phyloP scores from a whole-genome alignment of 2,797 vertebrate species.

The Amazona finschi region DNA sequence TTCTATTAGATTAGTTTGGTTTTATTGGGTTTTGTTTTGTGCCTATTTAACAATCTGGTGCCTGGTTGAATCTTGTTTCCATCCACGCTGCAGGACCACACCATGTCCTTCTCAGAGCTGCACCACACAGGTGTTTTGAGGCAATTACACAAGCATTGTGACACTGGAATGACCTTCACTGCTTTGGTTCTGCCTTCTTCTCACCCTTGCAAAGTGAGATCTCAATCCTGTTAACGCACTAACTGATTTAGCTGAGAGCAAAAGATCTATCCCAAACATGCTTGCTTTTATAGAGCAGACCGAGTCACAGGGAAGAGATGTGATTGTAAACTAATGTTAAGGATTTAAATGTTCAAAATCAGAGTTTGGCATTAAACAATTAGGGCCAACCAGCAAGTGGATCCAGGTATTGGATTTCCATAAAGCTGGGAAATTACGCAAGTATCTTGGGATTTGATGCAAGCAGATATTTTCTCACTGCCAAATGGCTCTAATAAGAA shows the following conservation, averaged over 20 bases:
- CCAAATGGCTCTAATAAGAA: not conserved
- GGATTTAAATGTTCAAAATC: not conserved
- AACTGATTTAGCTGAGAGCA: not conserved
- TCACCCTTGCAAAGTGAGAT: not conserved
- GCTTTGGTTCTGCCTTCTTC: not conserved
- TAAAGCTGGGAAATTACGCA: not conserved
- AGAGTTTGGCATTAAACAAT: not conserved
- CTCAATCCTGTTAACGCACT: not conserved
- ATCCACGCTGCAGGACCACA: rapidly evolving
- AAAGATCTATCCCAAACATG: not conserved
- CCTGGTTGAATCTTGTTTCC: not conserved
- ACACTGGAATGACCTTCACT: not conserved
- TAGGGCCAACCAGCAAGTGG: not conserved
- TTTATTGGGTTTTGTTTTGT: not conserved
- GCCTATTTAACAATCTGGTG: not conserved
- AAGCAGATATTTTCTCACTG: not conserved
- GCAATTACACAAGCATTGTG: not conserved
- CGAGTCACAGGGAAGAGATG: not conserved
- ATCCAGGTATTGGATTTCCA: not conserved
- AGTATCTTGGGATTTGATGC: not conserved
- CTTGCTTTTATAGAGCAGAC: not conserved
- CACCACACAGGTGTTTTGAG: rapidly evolving
- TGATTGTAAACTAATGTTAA: not conserved
- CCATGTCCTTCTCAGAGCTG: not conserved
- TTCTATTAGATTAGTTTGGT: not conserved